phyloP scores from a whole-genome alignment of 1,140 invertebrate genomes.

The Chionoecetes opilio region DNA sequence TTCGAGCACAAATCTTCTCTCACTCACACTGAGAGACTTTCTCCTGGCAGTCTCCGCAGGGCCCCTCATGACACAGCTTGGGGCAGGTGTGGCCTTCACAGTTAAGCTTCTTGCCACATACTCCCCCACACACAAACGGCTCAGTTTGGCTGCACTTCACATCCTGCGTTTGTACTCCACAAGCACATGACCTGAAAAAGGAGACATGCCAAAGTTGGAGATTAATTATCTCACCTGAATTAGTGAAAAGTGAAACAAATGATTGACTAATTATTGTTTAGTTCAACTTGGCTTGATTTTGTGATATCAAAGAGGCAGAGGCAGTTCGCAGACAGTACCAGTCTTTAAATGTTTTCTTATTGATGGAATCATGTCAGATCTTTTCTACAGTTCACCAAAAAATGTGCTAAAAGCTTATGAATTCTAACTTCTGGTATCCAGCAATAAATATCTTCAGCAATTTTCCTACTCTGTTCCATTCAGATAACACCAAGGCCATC shows the following conservation, averaged over 20 bases:
- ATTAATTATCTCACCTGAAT: not conserved
- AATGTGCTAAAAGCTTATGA: too few species aligned
- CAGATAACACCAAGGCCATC: too few species aligned
- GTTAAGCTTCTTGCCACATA: constrained; percentile 89
- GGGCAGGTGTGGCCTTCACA: constrained; percentile 91
- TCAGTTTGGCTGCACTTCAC: constrained; percentile 89
- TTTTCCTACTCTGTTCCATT: too few species aligned
- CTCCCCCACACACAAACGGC: constrained; percentile 89
- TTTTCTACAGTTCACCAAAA: too few species aligned
- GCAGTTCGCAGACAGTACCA: too few species aligned
- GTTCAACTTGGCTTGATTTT: too few species aligned
- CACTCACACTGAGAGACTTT: constrained; percentile 86
- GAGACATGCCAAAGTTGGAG: constrained; percentile 51
- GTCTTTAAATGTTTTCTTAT: too few species aligned
- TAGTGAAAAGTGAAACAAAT: not conserved
- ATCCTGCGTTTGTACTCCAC: constrained; percentile 88
- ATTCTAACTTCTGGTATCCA: too few species aligned
- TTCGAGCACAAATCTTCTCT: not conserved
- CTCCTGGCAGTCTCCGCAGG: constrained; percentile 86
- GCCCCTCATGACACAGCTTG: constrained; percentile 89
- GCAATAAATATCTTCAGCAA: too few species aligned
- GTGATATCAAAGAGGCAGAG: too few species aligned
- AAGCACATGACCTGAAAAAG: constrained; percentile 87
- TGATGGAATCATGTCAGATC: too few species aligned
- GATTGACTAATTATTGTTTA: too few species aligned